Conservation (phyloP, 1,140 invertebrate genomes). For the Copidosoma floridanum region DNA sequence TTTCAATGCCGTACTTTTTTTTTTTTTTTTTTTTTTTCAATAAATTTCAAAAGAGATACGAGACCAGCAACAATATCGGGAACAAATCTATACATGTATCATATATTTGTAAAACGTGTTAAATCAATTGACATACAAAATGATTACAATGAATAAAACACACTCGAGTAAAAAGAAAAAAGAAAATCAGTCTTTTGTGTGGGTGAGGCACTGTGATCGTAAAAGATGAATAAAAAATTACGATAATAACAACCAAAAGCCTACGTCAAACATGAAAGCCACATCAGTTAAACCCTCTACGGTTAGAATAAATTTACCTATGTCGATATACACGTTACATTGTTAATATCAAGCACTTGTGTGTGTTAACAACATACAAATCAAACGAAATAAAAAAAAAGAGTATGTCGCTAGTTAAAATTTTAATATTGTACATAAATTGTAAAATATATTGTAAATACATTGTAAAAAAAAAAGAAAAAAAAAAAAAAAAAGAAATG, state of each 20-base stretch:
- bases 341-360: slow-evolving; percentile 8
- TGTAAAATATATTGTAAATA: too few relatives aligned
- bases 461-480: too few relatives aligned
- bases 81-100: too few relatives aligned
- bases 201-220: slow-evolving; percentile 10
- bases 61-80: slow-evolving; percentile 13
- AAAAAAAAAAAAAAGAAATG: not conserved
- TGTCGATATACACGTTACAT: too few relatives aligned
- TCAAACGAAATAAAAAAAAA: too few relatives aligned
- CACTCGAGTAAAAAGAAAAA: slow-evolving; percentile 22
- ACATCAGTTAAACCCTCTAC: too few relatives aligned
- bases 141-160: slow-evolving; percentile 23
- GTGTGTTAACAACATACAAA: slow-evolving; percentile 21
- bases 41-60: slow-evolving; percentile 13
- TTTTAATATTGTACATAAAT: too few relatives aligned
- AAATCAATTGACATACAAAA: slow-evolving; percentile 21
- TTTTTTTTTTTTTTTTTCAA: too few relatives aligned
- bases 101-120: slow-evolving; percentile 15
- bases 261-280: slow-evolving; percentile 12
- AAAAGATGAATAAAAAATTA: not conserved
- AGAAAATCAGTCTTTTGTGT: slow-evolving; percentile 20
- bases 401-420: too few relatives aligned
- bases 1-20: slow-evolving; percentile 19
- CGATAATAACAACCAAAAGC: slow-evolving; percentile 14
- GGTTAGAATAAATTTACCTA: too few relatives aligned